These are phyloP conservation scores for Physocephala rufipes DNA, from an alignment of 2,888 invertebrate genomes.

Conservation along the genomic window DNA sequence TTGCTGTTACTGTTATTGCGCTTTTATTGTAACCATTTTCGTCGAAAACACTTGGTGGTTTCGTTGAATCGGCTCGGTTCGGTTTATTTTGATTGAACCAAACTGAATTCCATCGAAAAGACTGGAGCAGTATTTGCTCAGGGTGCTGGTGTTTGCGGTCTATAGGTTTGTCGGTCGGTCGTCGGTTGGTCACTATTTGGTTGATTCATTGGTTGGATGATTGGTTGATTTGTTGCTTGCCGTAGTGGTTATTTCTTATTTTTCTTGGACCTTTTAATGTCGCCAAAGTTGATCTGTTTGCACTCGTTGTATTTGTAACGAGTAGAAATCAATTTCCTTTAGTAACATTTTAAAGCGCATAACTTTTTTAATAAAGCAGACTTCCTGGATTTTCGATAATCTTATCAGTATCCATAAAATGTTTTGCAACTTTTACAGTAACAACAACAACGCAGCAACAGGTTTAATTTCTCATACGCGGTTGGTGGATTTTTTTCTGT, in stretches of 20 bases:
- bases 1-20: background rate
- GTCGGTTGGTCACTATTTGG: background rate
- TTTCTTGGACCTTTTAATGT: background rate
- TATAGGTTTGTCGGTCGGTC: no score
- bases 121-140: no score
- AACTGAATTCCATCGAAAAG: background rate
- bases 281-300: no score
- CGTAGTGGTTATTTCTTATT: background rate
- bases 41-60: background rate
- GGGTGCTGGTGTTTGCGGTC: no score
- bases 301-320: no score
- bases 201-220: background rate
- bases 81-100: background rate
- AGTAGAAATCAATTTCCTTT: no score
- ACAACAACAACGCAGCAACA: background rate
- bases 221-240: background rate
- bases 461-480: conserved; percentile 5
- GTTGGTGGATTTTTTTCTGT: conserved; percentile 2
- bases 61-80: background rate
- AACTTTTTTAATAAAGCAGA: no score
- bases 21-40: background rate
- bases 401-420: no score
- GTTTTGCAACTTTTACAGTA: no score
- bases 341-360: no score
- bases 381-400: no score